Evolutionary conservation across 2,797 vertebrate genomes (phyloP).

Genomic region (Muscicapa striata): DNA sequence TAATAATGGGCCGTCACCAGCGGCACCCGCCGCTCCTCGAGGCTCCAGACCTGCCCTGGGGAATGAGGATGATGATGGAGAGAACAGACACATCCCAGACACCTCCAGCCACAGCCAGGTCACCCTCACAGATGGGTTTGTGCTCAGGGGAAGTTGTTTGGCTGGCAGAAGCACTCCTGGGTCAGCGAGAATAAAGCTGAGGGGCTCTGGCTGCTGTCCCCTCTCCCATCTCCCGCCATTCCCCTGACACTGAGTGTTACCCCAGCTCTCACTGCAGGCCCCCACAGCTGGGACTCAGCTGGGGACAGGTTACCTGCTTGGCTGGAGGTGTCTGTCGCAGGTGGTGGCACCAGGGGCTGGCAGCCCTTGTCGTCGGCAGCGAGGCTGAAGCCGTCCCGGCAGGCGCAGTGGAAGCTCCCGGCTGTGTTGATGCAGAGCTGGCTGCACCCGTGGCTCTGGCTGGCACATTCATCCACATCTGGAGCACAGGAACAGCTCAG

Average conservation of each 20-base stretch:
- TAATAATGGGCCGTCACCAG: slow-evolving; percentile 96
- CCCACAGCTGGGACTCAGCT: rapidly evolving
- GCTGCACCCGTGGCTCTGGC: slow-evolving; percentile 72
- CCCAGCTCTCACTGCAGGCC: not conserved
- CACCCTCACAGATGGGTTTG: not conserved
- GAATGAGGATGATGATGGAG: not conserved
- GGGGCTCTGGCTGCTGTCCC: not conserved
- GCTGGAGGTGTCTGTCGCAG: not conserved
- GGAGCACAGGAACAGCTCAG: not conserved
- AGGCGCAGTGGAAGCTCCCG: slow-evolving; percentile 85
- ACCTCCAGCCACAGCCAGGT: not conserved
- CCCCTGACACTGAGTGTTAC: not conserved
- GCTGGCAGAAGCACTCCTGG: not conserved
- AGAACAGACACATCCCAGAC: not conserved
- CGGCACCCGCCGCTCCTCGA: not conserved
- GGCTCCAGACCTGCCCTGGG: not conserved
- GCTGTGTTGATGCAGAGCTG: slow-evolving; percentile 85
- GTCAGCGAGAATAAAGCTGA: not conserved
- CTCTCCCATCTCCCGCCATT: not conserved
- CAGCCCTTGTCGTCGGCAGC: slow-evolving; percentile 74
- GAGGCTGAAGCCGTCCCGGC: slow-evolving; percentile 79
- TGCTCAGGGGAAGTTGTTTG: not conserved
- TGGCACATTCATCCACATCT: slow-evolving; percentile 89
- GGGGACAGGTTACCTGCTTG: slow-evolving; percentile 45
- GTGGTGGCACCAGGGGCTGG: not conserved